These are phyloP conservation scores for Dicaeum eximium DNA, from an alignment of 2,113 vertebrate species.

Conservation along the genomic window DNA sequence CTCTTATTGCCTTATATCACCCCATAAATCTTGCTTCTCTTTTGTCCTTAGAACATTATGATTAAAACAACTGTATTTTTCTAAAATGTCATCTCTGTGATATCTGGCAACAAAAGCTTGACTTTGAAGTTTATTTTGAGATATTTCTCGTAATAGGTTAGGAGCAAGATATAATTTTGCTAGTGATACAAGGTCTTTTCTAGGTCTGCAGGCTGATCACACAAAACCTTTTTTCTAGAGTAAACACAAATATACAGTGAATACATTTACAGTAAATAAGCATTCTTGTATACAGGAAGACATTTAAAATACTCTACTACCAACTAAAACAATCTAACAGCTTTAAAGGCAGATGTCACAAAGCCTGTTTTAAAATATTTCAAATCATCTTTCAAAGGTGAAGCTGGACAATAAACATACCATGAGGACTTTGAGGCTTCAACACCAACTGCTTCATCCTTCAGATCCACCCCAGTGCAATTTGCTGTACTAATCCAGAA, in stretches of 20 bases:
- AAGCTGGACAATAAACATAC: neutral
- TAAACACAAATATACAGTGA: neutral
- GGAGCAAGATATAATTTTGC: neutral
- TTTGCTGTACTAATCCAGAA: neutral
- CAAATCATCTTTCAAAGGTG: neutral
- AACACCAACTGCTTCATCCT: neutral
- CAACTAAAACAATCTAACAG: neutral
- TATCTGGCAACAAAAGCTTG: neutral
- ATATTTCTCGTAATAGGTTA: neutral
- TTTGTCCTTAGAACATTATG: neutral
- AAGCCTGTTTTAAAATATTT: neutral
- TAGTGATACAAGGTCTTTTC: neutral
- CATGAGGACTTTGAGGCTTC: neutral
- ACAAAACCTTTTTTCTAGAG: neutral
- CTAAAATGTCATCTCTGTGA: neutral
- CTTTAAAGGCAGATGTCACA: neutral
- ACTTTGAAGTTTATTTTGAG: neutral
- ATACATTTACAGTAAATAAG: neutral
- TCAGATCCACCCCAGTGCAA: neutral
- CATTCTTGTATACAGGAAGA: neutral
- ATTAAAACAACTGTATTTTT: neutral
- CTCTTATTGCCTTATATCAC: neutral
- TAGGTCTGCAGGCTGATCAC: neutral
- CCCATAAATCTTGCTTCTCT: neutral
- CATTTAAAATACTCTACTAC: neutral